A percentile compares a stretch with the other conserved stretches of the same genome.
These are phyloP conservation scores for Oplegnathus fasciatus DNA, from an alignment of 2,113 vertebrate genomes.

Conservation along the genomic window DNA sequence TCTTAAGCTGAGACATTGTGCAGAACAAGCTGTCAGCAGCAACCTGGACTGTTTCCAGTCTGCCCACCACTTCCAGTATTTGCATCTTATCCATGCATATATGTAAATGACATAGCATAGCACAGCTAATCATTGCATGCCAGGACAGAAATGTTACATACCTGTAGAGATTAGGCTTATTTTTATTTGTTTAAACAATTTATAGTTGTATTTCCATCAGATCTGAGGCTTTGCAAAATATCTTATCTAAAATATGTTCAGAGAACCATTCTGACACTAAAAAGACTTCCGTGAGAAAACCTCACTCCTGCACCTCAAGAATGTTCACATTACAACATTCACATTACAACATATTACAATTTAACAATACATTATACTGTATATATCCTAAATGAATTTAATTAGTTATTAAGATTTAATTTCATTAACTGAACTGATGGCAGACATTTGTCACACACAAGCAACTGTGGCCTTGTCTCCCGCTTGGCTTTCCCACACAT, in stretches of 20 bases:
- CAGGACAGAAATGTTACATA: neutral
- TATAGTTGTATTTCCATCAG: neutral
- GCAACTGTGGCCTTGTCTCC: neutral
- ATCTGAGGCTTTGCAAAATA: neutral
- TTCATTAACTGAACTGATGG: slow-evolving; percentile 5
- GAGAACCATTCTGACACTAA: neutral
- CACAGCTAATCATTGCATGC: neutral
- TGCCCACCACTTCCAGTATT: neutral
- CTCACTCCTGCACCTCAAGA: neutral
- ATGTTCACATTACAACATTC: neutral
- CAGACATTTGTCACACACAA: slow-evolving; percentile 19
- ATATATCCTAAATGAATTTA: neutral
- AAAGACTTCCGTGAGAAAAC: neutral
- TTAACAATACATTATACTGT: neutral
- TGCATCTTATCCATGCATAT: slow-evolving; percentile 1
- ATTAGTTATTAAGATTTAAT: neutral
- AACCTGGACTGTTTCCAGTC: slow-evolving; percentile 8
- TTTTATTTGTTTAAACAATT: neutral
- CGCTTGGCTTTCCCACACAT: neutral
- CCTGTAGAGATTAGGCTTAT: neutral
- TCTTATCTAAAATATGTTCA: neutral
- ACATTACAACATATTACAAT: too few relatives aligned
- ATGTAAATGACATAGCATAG: neutral
- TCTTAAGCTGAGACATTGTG: neutral
- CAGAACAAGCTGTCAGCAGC: neutral